Conservation (phyloP, 2,797 vertebrate species). For the Peromyscus aztecus region DNA sequence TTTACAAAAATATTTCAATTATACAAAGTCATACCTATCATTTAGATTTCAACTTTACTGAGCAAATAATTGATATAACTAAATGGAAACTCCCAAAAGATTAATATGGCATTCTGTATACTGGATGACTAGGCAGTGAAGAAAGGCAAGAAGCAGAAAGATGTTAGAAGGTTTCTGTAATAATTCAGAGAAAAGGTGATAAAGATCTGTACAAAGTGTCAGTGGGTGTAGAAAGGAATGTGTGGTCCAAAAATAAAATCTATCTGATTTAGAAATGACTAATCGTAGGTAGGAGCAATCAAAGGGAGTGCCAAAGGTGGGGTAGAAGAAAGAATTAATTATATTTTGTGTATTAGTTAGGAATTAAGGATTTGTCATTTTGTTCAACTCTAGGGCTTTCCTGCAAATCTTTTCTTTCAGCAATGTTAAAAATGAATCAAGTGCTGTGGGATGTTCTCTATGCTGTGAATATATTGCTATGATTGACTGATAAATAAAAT, state of each 20-base stretch:
- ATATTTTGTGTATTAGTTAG: constrained; percentile 35
- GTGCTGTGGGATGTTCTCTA: too few relatives aligned
- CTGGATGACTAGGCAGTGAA: neutral
- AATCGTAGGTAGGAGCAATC: constrained; percentile 65
- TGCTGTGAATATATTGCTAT: too few relatives aligned
- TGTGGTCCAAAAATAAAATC: constrained; percentile 34
- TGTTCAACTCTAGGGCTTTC: neutral
- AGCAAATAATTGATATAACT: neutral
- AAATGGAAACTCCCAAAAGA: constrained; percentile 23
- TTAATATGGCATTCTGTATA: neutral
- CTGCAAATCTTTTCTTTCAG: constrained; percentile 13
- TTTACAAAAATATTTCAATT: neutral
- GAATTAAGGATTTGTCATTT: constrained; percentile 5
- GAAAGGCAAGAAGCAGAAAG: neutral
- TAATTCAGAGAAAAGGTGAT: constrained; percentile 29
- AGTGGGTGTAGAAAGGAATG: constrained; percentile 47
- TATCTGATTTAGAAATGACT: constrained; percentile 56
- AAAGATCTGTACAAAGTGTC: neutral
- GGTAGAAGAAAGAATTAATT: constrained; percentile 22
- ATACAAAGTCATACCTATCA: neutral
- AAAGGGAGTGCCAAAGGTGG: constrained; percentile 13
- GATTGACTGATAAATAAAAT: too few relatives aligned
- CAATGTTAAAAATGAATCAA: constrained; percentile 18
- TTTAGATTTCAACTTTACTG: neutral
- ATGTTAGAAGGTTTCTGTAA: constrained; percentile 29